Percentiles rank a stretch among this genome's conserved stretches.
These are phyloP conservation scores for Pangasius krempfi DNA, from an alignment of 2,797 vertebrate species.

Conservation along the genomic window DNA sequence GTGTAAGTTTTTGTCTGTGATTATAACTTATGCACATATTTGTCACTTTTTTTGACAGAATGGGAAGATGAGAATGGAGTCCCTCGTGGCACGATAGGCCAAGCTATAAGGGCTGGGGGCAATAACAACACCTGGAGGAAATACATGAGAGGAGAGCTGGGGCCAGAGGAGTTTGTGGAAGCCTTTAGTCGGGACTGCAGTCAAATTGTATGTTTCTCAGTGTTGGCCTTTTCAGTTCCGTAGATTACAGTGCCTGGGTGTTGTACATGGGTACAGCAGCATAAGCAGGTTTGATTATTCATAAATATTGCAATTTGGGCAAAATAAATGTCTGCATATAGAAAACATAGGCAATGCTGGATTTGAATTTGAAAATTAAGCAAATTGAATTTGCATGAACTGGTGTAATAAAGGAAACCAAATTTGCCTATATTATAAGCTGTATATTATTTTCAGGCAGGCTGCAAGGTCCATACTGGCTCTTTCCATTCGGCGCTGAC, in stretches of 20 bases:
- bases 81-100: constrained; percentile 71
- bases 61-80: constrained; percentile 75
- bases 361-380: background rate
- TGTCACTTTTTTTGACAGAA: constrained; percentile 60
- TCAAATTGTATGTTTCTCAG: constrained; percentile 70
- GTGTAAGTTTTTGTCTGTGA: background rate
- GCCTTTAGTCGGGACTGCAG: constrained; percentile 73
- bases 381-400: background rate
- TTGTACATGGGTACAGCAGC: background rate
- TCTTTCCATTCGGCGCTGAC: constrained; percentile 74
- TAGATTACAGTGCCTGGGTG: background rate
- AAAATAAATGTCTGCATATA: background rate
- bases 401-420: background rate
- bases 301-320: background rate
- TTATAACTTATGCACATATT: background rate
- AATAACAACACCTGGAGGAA: constrained; percentile 68
- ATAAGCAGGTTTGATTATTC: background rate
- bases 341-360: background rate
- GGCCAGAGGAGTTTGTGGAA: constrained; percentile 69
- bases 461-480: constrained; percentile 67
- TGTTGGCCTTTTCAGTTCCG: background rate
- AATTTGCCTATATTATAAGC: background rate
- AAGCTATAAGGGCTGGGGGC: constrained; percentile 66
- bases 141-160: constrained; percentile 77
- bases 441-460: constrained; percentile 64